A percentile compares a stretch with the other conserved stretches of the same genome.
phyloP scores from a whole-genome alignment of 92 coral and sea anemone species.

The Epizoanthus illoricatus region DNA sequence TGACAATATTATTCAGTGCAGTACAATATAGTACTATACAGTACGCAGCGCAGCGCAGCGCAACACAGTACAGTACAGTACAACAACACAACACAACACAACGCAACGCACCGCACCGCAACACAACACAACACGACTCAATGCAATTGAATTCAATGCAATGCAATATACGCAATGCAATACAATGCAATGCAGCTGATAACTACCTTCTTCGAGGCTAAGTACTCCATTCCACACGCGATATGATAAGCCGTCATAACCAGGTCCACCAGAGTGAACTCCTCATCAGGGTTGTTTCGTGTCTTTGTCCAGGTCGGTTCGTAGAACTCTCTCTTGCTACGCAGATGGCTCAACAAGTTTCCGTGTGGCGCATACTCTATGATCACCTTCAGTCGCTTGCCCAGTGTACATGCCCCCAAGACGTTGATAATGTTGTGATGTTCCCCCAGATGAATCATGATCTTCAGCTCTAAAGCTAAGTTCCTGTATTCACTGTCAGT shows the following conservation, averaged over 20 bases:
- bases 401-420: conserved; percentile 51
- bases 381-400: conserved; percentile 48
- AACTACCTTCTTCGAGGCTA: conserved; percentile 55
- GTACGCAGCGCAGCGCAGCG: too few relatives aligned
- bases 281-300: conserved; percentile 38
- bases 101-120: too few relatives aligned
- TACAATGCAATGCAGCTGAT: background rate
- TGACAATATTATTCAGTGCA: too few relatives aligned
- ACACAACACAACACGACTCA: background rate
- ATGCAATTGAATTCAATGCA: background rate
- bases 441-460: conserved; percentile 55
- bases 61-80: too few relatives aligned
- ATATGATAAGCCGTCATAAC: conserved; percentile 46
- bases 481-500: conserved; percentile 38
- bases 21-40: too few relatives aligned
- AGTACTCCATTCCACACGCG: conserved; percentile 50
- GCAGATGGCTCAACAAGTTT: conserved; percentile 39
- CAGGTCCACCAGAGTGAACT: conserved; percentile 44
- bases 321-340: conserved; percentile 43
- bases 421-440: conserved; percentile 57
- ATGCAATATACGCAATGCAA: background rate
- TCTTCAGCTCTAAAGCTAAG: conserved; percentile 58
- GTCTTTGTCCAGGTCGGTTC: conserved; percentile 41
- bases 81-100: too few relatives aligned
- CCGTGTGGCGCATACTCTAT: conserved; percentile 53